Base-by-base conservation (phyloP, 2,113 vertebrate species). In the Poicephalus gulielmi region DNA sequence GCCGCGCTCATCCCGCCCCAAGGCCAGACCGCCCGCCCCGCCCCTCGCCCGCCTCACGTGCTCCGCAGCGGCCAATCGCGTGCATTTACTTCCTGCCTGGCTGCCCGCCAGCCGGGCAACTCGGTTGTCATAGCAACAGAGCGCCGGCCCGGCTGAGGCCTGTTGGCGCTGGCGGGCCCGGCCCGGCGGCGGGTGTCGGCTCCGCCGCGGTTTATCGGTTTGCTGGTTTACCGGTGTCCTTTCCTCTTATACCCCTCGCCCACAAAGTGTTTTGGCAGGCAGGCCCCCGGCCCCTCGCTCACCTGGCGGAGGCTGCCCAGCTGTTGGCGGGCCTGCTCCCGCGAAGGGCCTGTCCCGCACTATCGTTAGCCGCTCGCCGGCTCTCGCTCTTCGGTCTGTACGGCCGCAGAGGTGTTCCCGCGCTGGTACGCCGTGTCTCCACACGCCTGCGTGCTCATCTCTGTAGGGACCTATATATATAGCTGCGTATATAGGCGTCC, bases 401-500 rank as follows among this genome's bases (percentile, higher is more conserved):
- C 37, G 2, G 55, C 53, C 9, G 0, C 49, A 1, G 55, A 4
- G 11, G 12, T 14, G 23, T 47, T 98, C 98, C 98, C 98, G 92
- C 95, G 95, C 97, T 93, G 93, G 22, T 77, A 88, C 98, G 97
- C 98, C 98, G 97, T 98, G 97, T 97, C 98, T 95, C 96, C 97
- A 91, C 98, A 95, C 97, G 95, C 97, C 96, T 90, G 76, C 69
- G 66, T 49, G 91, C 76, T 62, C 37, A 96, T 91, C 30, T 91
- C 93, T 68, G 88, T 39, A 24, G 94, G 97, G 94, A 92, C 88
- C 71, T 28, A 35, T 44, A 24, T 4, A 22, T 15, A 4, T 18
- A 37, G 7, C 2, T 30, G 17, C 0, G 12, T 18, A 16, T 16
- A 3, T 0, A 27, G 66, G n/a, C 68, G 33, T 17, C 7, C 3